Evolutionary conservation across 2,888 invertebrate genomes (phyloP), one percentile per base, ranked within the genome.

Genomic region (Ctenicera cuprea): DNA sequence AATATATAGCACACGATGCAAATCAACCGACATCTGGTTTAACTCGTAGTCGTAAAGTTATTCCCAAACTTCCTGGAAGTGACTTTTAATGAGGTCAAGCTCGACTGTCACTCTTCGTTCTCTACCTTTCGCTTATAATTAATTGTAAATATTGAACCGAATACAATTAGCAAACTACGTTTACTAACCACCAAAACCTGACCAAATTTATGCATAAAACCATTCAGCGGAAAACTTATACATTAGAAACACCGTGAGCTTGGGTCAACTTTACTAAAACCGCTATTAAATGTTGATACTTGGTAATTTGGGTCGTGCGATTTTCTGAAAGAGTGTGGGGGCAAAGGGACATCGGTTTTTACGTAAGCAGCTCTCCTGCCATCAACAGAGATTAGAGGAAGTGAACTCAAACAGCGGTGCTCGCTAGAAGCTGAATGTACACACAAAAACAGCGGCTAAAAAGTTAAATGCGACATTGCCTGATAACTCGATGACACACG

Each of bases 131-230:
- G 50, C 22, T 50, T 22, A 16, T 20, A 50, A 50, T 50, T 50
- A 50, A 50, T 50, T 20, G 50, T 26, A 50, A 50, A 50, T 50
- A 50, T 50, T 50, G 50, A 26, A 26, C 50, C 50, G 50, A 50
- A 50, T 50, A 50, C 50, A 50, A 48, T 48, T 48, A 48, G 48
- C 48, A 48, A 48, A 48, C 48, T 48, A 48, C n/a, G 48, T 20
- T 20, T 48, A 11, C 48, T 20, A 20, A 50, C 50, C 22, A 50
- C 43, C 43, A 2, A 50, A 50, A 26, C 20, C 50, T 22, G 22
- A 50, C 22, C 9, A 50, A 43, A 50, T 50, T 50, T 50, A 50
- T 50, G 50, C 22, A 50, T 26, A 50, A 50, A 50, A 50, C 22
- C 50, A 26, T 22, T 50, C 50, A 50, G 50, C 50, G 11, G 50